Evolutionary conservation across 2,888 invertebrate genomes (phyloP).

Genomic region (Dermolepida albohirtum): DNA sequence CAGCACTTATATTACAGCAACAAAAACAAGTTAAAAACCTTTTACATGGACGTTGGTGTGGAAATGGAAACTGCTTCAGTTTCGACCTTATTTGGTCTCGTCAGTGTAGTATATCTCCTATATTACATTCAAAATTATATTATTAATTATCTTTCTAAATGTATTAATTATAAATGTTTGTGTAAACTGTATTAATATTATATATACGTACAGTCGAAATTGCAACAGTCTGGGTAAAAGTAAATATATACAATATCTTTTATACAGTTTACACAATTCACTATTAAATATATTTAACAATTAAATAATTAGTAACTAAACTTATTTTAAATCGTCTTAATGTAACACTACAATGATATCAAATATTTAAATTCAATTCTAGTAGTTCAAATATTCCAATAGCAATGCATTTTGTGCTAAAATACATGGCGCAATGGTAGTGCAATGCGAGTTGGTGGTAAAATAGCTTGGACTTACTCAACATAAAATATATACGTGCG

Average conservation of each 20-base stretch:
- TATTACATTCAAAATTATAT: not conserved
- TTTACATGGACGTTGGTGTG: too few relatives aligned
- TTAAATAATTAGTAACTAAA: too few relatives aligned
- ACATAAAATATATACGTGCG: not conserved
- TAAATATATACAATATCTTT: slow-evolving; percentile 6
- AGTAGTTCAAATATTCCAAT: too few relatives aligned
- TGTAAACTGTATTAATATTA: slow-evolving; percentile 15
- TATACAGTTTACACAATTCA: slow-evolving; percentile 22
- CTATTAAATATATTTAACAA: too few relatives aligned
- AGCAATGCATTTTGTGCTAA: too few relatives aligned
- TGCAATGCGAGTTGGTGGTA: not conserved
- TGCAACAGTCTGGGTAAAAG: slow-evolving; percentile 36
- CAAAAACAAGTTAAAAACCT: slow-evolving; percentile 16
- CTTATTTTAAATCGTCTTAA: too few relatives aligned
- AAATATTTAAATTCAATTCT: too few relatives aligned
- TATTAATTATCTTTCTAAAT: not conserved
- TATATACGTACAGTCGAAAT: slow-evolving; percentile 31
- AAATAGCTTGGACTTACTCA: slow-evolving; percentile 11
- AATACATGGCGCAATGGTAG: too few relatives aligned
- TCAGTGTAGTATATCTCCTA: slow-evolving; percentile 39
- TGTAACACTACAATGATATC: too few relatives aligned
- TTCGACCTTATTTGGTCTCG: slow-evolving; percentile 42
- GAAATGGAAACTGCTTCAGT: slow-evolving; percentile 35
- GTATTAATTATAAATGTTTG: not conserved
- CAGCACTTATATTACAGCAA: slow-evolving; percentile 15